Evolutionary conservation across 2,113 vertebrate species (phyloP).

Genomic region (Pluvialis apricaria): DNA sequence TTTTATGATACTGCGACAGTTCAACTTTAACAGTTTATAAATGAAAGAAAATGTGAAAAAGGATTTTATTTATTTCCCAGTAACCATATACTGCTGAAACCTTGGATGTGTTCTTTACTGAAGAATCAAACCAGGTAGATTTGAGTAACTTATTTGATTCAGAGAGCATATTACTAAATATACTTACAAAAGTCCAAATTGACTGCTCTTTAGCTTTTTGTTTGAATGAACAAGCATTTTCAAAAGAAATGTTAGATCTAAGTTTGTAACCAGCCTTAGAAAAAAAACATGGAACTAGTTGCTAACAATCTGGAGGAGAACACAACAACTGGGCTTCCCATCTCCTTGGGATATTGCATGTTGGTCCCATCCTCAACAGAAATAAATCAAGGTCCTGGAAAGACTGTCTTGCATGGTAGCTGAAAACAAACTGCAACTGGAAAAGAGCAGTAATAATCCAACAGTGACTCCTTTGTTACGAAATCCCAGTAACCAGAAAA

Average conservation of each 20-base stretch:
- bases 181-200: not conserved
- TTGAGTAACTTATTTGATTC: not conserved
- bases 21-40: not conserved
- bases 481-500: constrained; percentile 38
- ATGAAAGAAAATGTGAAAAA: not conserved
- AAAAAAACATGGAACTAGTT: not conserved
- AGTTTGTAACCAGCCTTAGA: not conserved
- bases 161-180: not conserved
- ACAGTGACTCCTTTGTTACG: constrained; percentile 26
- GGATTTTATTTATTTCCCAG: not conserved
- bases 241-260: not conserved
- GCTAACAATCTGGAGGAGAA: not conserved
- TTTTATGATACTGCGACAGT: not conserved
- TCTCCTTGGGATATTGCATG: not conserved
- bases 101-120: not conserved
- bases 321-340: not conserved
- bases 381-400: not conserved
- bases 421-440: not conserved
- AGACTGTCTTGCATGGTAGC: not conserved
- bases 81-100: not conserved
- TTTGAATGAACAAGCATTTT: not conserved
- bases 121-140: not conserved
- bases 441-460: constrained; percentile 3
- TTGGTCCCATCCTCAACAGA: not conserved
- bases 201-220: not conserved